Evolutionary conservation across 2,797 vertebrate genomes (phyloP).

Genomic region (Rhincodon typus): DNA sequence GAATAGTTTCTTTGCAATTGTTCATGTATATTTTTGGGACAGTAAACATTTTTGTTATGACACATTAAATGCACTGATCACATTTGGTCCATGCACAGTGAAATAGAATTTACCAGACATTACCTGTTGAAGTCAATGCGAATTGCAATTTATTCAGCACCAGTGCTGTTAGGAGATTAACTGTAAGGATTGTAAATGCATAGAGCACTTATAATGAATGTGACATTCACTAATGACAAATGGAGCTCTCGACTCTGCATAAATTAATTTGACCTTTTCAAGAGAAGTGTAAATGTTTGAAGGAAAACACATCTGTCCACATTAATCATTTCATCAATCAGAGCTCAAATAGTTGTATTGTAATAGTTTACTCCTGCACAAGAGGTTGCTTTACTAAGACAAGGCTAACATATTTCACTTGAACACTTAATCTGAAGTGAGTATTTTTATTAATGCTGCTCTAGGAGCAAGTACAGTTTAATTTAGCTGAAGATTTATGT

Average conservation of each 20-base stretch:
- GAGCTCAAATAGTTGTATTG: slow-evolving; percentile 39
- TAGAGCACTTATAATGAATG: slow-evolving; percentile 18
- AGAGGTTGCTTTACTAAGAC: not conserved
- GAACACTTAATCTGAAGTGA: slow-evolving; percentile 5
- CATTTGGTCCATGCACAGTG: not conserved
- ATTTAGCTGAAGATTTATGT: slow-evolving; percentile 22
- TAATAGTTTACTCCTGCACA: slow-evolving; percentile 39
- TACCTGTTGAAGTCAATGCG: not conserved
- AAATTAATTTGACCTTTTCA: slow-evolving; percentile 37
- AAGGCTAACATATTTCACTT: not conserved
- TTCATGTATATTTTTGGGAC: not conserved
- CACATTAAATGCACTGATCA: not conserved
- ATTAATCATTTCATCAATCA: slow-evolving; percentile 50
- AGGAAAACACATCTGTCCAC: slow-evolving; percentile 46
- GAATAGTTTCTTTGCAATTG: not conserved
- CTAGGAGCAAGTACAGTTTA: not conserved
- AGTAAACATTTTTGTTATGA: not conserved
- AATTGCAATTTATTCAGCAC: not conserved
- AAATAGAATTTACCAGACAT: not conserved
- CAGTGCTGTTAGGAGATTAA: not conserved
- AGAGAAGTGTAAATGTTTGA: slow-evolving; percentile 32
- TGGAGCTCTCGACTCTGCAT: not conserved
- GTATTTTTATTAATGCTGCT: slow-evolving; percentile 3
- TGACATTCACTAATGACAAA: slow-evolving; percentile 31
- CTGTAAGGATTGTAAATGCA: not conserved